A percentile compares a stretch with the other conserved stretches of the same genome.
Conservation (phyloP, 2,888 invertebrate genomes). For the Panzeria rudis region DNA sequence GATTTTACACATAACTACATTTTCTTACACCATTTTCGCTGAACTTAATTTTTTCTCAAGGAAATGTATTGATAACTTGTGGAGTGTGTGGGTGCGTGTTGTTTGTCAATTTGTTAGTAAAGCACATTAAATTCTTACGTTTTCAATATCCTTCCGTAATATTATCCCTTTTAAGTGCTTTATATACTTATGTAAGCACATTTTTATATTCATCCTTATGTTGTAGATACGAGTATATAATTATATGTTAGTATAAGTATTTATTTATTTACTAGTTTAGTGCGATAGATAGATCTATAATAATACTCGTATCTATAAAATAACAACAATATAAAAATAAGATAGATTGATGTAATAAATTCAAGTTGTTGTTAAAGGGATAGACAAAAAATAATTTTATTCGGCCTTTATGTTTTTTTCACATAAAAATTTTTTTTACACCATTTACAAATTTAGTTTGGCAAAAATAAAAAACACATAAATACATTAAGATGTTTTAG, state of each 20-base stretch:
- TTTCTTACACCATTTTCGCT: neutral
- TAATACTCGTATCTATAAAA: slow-evolving; percentile 21
- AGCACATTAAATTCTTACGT: slow-evolving; percentile 65
- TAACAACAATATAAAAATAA: slow-evolving; percentile 47
- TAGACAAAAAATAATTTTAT: slow-evolving; percentile 22
- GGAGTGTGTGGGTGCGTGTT: slow-evolving; percentile 50
- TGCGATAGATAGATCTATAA: slow-evolving; percentile 29
- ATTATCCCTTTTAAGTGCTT: slow-evolving; percentile 56
- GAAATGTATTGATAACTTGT: slow-evolving; percentile 10
- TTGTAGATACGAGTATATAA: neutral
- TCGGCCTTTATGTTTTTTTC: slow-evolving; percentile 1
- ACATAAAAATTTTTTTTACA: neutral
- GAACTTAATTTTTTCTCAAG: neutral
- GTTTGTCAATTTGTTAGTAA: slow-evolving; percentile 59
- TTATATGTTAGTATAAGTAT: slow-evolving; percentile 11
- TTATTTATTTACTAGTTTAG: slow-evolving; percentile 6
- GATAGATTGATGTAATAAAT: slow-evolving; percentile 59
- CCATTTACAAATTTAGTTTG: slow-evolving; percentile 8
- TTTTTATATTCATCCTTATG: neutral
- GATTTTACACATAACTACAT: neutral
- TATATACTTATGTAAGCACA: slow-evolving; percentile 26
- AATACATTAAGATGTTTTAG: neutral
- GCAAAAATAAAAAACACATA: neutral
- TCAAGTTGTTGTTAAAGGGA: slow-evolving; percentile 50
- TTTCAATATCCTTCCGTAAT: slow-evolving; percentile 67